Evolutionary conservation across 2,113 vertebrate genomes (phyloP), one percentile per base, ranked within the genome.

Genomic region (Dunckerocampus dactyliophorus): DNA sequence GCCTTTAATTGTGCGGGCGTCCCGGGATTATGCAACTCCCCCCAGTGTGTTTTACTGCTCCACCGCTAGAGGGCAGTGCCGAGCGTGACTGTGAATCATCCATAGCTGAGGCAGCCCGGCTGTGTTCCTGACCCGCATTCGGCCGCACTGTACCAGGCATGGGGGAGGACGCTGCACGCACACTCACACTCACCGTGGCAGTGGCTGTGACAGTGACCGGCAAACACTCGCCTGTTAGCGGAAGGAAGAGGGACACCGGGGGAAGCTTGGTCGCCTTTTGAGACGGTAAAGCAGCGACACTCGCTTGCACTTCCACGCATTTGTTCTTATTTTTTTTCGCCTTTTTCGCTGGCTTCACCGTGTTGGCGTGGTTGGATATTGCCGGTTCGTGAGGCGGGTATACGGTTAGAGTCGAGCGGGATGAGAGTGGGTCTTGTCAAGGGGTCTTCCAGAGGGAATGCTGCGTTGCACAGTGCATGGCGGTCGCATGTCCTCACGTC

Each of bases 41-140:
- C 4, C 14, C 22, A 5, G 13, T 20, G 21, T 21, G 19, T 5
- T 7, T 42, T n/a, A 34, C 19, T 13, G 13, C n/a, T 82, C 79
- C 19, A 49, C 65, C 79, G 83, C 57, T 4, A 6, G 12, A 6
- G 19, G 3, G 54, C 58, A 47, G 59, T 39, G 1, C 42, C 1
- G 19, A 31, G 56, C 66, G 63, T 15, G 11, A 0, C 1, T 51
- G 22, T 1, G 47, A 49, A 57, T 20, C 63, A 0, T 49, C 50
- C 45, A 34, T 9, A 54, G 52, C 34, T 24, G 19, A 56, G 34
- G 80, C 53, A 39, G 56, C 71, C 61, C 53, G 8, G 6, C 67
- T 65, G 50, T 66, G 4, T 62, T 53, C 19, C 77, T 82, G 82
- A 86, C 87, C 87, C 70, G 82, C 84, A 77, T 82, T 84, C 80